phyloP scores from a whole-genome alignment of 2,888 invertebrate genomes.

The Amblyjoppa fuscipennis region DNA sequence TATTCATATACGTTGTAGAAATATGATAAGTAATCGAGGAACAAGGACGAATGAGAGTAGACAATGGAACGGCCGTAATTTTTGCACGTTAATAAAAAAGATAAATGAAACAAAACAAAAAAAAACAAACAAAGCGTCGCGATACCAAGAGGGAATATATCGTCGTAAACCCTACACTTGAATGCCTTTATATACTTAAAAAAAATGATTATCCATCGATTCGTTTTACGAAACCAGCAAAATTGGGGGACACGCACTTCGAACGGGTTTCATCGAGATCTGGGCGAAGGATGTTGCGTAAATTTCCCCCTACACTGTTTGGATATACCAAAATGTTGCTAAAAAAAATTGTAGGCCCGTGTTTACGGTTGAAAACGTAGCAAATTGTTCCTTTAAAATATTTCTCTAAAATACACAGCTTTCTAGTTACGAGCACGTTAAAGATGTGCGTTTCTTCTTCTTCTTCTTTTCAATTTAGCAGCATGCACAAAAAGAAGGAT shows the following conservation, averaged over 20 bases:
- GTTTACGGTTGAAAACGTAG: not conserved
- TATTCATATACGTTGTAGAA: conserved; percentile 64
- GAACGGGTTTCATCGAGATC: conserved; percentile 44
- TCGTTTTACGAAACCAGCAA: conserved; percentile 11
- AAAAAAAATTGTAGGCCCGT: not conserved
- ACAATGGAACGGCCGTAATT: conserved; percentile 67
- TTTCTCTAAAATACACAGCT: not conserved
- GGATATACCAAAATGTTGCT: not conserved
- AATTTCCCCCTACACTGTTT: conserved; percentile 34
- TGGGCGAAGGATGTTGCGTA: conserved; percentile 59
- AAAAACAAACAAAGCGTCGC: conserved; percentile 37
- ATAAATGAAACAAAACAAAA: conserved; percentile 46
- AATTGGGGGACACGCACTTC: conserved; percentile 12
- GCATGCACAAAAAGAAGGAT: not conserved
- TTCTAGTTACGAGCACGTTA: conserved; percentile 7
- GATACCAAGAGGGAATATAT: conserved; percentile 48
- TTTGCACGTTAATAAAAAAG: conserved; percentile 68
- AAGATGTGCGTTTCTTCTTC: not conserved
- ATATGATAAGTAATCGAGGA: conserved; percentile 60
- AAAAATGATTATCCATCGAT: conserved; percentile 1
- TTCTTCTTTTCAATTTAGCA: too few species aligned
- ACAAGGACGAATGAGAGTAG: conserved; percentile 56
- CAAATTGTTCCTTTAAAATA: conserved; percentile 6
- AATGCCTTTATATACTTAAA: conserved; percentile 38
- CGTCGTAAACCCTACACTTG: conserved; percentile 55